Base-by-base conservation (phyloP, 2,113 vertebrate species). In the Lichenostomus cassidix region DNA sequence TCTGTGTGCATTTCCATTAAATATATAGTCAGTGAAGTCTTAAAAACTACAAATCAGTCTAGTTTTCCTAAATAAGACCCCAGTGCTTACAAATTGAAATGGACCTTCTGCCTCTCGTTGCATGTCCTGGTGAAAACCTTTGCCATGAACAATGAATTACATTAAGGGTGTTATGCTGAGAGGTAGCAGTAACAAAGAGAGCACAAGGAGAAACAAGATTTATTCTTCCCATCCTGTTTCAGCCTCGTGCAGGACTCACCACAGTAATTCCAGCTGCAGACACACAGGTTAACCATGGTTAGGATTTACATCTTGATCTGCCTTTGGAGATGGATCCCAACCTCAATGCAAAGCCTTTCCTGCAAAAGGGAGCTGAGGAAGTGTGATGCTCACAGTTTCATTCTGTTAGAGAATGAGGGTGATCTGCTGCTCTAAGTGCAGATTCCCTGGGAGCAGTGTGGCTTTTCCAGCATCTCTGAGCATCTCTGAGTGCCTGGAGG, bases 1-100 rank as follows among this genome's bases (percentile, higher is more conserved):
- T 78, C 83, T 75, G 3, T 47, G 39, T 69, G 63, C 49, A 12
- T 93, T 87, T 92, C 91, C 77, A 56, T 95, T 90, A 90, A 76
- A 55, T 63, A 23, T 15, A n/a, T 65, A 88, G 87, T 49, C 46
- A 37, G 33, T 13, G 31, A 78, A 80, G 69, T 93, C 89, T 82
- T 89, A 37, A 73, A 96, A 63, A 24, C 47, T 76, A 56, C 74
- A 52, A 64, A 79, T 93, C 83, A 77, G 75, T 77, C 37, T 25
- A 29, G 63, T 86, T 92, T 89, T 80, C 47, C 58, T 50, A 47
- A 65, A 25, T 62, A 85, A 89, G 76, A 91, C 29, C 75, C 82
- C 39, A 22, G 58, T 44, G 24, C 64, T 89, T 75, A 12, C 47
- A 71, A 74, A 74, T n/a, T 23, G 67, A 89, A 94, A 58, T 42